These are phyloP conservation scores for Esperia sulphurella DNA, from an alignment of 2,888 invertebrate species.

Conservation along the genomic window DNA sequence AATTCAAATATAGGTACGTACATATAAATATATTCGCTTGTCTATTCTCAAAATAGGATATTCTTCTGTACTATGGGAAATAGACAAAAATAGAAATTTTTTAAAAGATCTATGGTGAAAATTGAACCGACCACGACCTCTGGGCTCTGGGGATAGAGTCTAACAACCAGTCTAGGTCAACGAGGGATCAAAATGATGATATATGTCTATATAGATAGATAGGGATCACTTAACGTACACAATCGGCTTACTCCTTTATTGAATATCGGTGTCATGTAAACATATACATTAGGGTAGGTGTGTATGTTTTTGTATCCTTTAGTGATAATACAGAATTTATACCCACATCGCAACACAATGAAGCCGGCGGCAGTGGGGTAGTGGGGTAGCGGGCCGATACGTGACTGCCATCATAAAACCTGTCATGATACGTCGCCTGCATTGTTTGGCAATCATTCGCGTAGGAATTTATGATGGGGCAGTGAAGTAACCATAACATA, in stretches of 20 bases:
- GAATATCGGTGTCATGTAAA: neutral
- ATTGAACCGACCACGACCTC: no score
- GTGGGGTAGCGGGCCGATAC: neutral
- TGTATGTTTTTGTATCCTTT: neutral
- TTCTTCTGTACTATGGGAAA: no score
- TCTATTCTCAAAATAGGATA: no score
- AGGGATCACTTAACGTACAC: neutral
- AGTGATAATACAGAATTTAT: neutral
- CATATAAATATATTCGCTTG: no score
- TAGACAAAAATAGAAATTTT: no score
- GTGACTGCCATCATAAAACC: slow-evolving; percentile 5
- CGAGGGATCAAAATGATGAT: no score
- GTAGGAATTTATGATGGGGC: neutral
- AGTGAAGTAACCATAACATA: neutral
- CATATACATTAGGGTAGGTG: neutral
- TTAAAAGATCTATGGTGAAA: no score
- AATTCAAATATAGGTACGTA: no score
- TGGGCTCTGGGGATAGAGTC: no score
- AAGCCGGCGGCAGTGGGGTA: neutral
- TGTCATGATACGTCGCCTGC: slow-evolving; percentile 2
- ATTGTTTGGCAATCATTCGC: slow-evolving; percentile 1
- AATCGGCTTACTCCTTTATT: neutral
- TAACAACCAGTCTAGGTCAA: no score
- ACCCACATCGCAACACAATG: slow-evolving; percentile 4
- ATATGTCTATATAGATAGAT: no score